These are phyloP conservation scores for Bos taurus DNA, from an alignment of 2,113 vertebrate genomes.

Conservation along the genomic window ARS-UCD2.0 NC_037338.1:87531001-87531500, in stretches of 20 bases:
- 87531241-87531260: background rate
- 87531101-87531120: background rate
- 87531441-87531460: background rate
- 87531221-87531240: rapidly evolving
- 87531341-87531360: background rate
- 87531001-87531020: background rate
- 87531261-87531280: background rate
- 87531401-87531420: background rate
- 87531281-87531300: background rate
- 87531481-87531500: background rate
- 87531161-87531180: too few relatives aligned
- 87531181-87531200: rapidly evolving
- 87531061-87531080: background rate
- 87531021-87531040: background rate
- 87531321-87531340: background rate
- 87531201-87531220: rapidly evolving
- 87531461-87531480: background rate
- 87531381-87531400: background rate
- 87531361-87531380: background rate
- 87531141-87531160: too few relatives aligned
- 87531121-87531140: background rate
- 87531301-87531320: too few relatives aligned
- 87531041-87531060: background rate
- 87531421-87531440: background rate
- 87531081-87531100: background rate